Conservation (phyloP, 2,113 vertebrate species). For the Bostrychus sinensis region DNA sequence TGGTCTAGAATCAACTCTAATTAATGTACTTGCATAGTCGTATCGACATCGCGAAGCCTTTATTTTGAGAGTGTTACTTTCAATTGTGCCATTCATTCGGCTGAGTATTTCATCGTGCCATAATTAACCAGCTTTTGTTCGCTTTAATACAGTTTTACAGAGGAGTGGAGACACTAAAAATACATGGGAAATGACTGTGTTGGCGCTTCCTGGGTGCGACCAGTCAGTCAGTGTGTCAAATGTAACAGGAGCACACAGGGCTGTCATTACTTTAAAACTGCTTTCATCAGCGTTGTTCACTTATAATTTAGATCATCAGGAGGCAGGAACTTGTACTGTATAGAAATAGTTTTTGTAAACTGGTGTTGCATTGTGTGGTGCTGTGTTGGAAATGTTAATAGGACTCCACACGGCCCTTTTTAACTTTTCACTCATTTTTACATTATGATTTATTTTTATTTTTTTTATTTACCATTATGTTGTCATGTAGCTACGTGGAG, state of each 20-base stretch:
- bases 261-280: not conserved
- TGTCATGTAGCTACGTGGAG: too few species aligned
- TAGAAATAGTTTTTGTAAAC: not conserved
- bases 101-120: conserved; percentile 26
- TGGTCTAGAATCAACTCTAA: conserved; percentile 49
- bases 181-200: conserved; percentile 22
- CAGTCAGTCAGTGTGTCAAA: conserved; percentile 29
- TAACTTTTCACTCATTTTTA: not conserved
- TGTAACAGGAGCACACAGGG: not conserved
- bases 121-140: conserved; percentile 60
- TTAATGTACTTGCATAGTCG: conserved; percentile 44
- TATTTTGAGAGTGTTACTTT: conserved; percentile 47
- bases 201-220: conserved; percentile 23
- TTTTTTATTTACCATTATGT: too few species aligned
- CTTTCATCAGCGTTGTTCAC: not conserved
- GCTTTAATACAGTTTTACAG: conserved; percentile 28
- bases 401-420: not conserved
- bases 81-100: conserved; percentile 31
- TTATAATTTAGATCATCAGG: not conserved
- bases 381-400: not conserved
- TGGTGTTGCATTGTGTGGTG: not conserved
- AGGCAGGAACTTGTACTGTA: not conserved
- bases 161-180: conserved; percentile 23
- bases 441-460: not conserved
- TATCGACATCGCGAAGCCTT: conserved; percentile 48